Evolutionary conservation across 2,113 vertebrate genomes (phyloP).

Genomic region (Myotis brandtii): DNA sequence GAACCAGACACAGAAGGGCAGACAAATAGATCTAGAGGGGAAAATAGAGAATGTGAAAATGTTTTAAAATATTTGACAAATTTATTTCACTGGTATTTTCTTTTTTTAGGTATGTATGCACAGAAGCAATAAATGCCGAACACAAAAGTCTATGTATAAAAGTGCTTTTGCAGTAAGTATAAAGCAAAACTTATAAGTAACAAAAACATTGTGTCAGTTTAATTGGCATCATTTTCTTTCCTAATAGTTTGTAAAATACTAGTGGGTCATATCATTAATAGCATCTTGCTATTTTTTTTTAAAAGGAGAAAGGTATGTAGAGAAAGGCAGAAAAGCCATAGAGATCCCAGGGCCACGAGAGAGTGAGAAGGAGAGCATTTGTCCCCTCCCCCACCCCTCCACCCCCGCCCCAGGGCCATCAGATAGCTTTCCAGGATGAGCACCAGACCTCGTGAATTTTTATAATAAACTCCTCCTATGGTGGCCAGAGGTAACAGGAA

Average conservation of each 20-base stretch:
- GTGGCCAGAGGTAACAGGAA: background rate
- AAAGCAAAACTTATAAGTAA: constrained; percentile 24
- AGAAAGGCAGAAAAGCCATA: background rate
- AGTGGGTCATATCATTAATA: background rate
- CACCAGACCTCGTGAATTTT: background rate
- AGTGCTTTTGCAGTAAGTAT: background rate
- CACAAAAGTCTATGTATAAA: background rate
- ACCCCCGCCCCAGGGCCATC: background rate
- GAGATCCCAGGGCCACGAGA: background rate
- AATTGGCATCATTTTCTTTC: background rate
- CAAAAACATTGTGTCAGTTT: constrained; percentile 9
- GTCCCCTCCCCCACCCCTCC: too few species aligned
- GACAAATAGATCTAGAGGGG: background rate
- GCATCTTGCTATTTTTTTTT: background rate
- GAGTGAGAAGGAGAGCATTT: background rate
- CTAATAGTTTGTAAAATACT: background rate
- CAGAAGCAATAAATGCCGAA: background rate
- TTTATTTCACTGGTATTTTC: background rate
- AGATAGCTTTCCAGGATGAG: background rate
- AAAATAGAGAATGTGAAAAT: background rate
- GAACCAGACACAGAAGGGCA: background rate
- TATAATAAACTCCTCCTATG: background rate
- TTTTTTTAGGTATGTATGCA: background rate
- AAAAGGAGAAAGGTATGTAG: background rate
- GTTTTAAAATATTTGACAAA: background rate